A percentile compares a stretch with the other conserved stretches of the same genome.
Evolutionary conservation across 2,888 invertebrate genomes (phyloP).

Genomic region (Lysandra coridon): DNA sequence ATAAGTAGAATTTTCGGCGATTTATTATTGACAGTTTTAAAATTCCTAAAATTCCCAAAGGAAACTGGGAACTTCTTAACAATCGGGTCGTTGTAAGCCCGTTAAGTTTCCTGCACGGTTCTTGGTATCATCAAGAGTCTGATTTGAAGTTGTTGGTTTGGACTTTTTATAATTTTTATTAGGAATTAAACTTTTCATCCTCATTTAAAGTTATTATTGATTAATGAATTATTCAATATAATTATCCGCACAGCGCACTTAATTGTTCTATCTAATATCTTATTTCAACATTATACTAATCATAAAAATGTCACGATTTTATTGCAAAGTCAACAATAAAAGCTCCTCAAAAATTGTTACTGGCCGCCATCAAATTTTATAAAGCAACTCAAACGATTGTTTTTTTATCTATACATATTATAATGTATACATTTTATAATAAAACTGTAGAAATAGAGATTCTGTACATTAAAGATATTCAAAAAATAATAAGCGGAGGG

Average conservation of each 20-base stretch:
- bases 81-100: neutral
- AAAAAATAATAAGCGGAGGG: too few species aligned
- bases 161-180: neutral
- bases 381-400: neutral
- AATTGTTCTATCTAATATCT: too few species aligned
- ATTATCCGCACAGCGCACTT: too few species aligned
- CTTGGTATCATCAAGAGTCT: constrained; percentile 1
- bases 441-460: too few species aligned
- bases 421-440: too few species aligned
- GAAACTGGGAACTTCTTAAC: neutral
- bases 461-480: too few species aligned
- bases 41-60: neutral
- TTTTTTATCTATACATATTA: neutral
- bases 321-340: neutral
- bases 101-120: constrained; percentile 12
- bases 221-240: neutral
- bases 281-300: too few species aligned
- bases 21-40: neutral
- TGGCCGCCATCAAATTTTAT: neutral
- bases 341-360: neutral
- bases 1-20: neutral
- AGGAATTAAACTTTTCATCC: neutral
- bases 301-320: neutral
- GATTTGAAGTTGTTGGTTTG: neutral
- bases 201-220: neutral